A percentile compares a stretch with the other conserved stretches of the same genome.
Conservation (phyloP, 2,113 vertebrate species). For the Potamarius usumacintae region DNA sequence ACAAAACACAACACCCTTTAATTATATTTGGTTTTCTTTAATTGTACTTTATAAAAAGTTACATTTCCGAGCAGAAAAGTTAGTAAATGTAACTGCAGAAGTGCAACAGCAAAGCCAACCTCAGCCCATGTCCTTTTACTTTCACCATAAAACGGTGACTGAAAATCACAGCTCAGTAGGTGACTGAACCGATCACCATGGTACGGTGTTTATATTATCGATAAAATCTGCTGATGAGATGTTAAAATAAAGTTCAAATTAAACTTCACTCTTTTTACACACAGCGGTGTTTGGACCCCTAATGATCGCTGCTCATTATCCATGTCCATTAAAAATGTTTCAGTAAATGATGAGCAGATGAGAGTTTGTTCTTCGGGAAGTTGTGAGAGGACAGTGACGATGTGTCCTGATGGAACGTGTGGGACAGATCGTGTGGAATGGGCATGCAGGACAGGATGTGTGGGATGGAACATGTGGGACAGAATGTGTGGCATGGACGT, state of each 20-base stretch:
- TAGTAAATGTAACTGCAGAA: not conserved
- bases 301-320: not conserved
- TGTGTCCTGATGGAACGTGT: too few relatives aligned
- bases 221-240: not conserved
- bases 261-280: not conserved
- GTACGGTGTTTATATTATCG: too few relatives aligned
- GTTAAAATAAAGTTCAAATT: not conserved
- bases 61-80: too few relatives aligned
- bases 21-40: not conserved
- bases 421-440: too few relatives aligned
- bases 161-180: not conserved
- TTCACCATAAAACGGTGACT: not conserved
- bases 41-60: too few relatives aligned
- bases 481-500: too few relatives aligned
- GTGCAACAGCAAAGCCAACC: not conserved
- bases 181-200: too few relatives aligned
- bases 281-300: not conserved
- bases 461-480: too few relatives aligned
- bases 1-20: not conserved
- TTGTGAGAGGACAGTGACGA: not conserved
- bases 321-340: not conserved
- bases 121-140: not conserved
- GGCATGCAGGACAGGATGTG: too few relatives aligned
- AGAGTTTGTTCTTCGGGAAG: not conserved
- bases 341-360: not conserved